Percentiles rank a stretch among this genome's conserved stretches.
Evolutionary conservation across 2,888 invertebrate genomes (phyloP).

Genomic region (Nephrotoma guestfalica): DNA sequence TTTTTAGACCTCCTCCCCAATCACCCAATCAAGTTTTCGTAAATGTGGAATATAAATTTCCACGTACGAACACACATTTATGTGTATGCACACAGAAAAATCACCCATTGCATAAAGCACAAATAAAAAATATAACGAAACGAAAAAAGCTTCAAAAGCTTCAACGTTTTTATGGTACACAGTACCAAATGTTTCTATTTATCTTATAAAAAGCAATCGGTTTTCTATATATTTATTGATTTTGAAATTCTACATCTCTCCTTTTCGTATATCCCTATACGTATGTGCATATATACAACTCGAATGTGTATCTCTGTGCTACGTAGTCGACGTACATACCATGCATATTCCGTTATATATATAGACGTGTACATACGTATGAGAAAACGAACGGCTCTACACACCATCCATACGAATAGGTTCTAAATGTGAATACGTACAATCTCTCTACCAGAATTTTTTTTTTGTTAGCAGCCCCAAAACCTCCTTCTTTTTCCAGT

Average conservation of each 20-base stretch:
- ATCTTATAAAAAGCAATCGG: constrained; percentile 3
- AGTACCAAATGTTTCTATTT: constrained; percentile 3
- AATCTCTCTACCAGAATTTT: not conserved
- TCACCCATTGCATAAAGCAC: not conserved
- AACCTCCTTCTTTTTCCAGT: not conserved
- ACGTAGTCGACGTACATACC: not conserved
- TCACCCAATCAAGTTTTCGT: not conserved
- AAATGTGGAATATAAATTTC: not conserved
- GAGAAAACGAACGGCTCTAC: not conserved
- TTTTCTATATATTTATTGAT: constrained; percentile 2
- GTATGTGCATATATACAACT: not conserved
- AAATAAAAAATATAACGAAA: not conserved
- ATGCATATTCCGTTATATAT: not conserved
- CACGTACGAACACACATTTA: not conserved
- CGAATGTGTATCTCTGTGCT: not conserved
- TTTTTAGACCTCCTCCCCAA: not conserved
- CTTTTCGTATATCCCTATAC: not conserved
- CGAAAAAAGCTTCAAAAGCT: not conserved
- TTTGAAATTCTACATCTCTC: constrained; percentile 2
- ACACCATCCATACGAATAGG: not conserved
- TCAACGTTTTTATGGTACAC: not conserved
- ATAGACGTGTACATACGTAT: not conserved
- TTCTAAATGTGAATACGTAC: not conserved
- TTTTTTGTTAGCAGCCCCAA: not conserved
- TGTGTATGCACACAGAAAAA: not conserved